phyloP scores from a whole-genome alignment of 2,888 invertebrate genomes.

The Hydrotaea cyrtoneurina region DNA sequence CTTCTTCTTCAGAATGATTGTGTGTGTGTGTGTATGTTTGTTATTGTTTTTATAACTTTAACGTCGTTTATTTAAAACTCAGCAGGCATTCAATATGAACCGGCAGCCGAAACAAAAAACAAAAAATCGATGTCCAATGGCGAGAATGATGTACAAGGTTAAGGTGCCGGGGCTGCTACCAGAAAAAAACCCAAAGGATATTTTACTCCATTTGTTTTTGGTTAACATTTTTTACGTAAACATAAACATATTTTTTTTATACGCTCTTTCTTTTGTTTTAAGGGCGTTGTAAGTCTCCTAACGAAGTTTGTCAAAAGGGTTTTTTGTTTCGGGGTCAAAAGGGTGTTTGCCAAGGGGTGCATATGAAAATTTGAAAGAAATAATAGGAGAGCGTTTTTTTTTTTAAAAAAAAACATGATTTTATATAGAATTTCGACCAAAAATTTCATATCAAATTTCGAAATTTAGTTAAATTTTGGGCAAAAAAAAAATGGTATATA shows the following conservation, averaged over 20 bases:
- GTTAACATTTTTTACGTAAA: slow-evolving; percentile 16
- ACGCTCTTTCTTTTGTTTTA: neutral
- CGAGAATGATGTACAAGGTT: neutral
- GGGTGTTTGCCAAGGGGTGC: neutral
- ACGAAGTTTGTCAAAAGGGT: neutral
- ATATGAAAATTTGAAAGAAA: neutral
- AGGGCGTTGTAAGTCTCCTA: neutral
- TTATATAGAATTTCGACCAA: too few species aligned
- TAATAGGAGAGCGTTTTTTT: too few species aligned
- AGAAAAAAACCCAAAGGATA: slow-evolving; percentile 12
- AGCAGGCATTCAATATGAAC: slow-evolving; percentile 10
- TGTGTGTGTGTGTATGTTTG: neutral
- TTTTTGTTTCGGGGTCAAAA: neutral
- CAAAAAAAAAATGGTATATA: too few species aligned
- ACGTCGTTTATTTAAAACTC: slow-evolving; percentile 37
- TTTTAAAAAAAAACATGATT: too few species aligned
- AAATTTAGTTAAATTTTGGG: too few species aligned
- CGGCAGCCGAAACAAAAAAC: neutral
- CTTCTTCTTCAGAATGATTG: neutral
- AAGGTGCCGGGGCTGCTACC: neutral
- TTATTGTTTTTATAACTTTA: slow-evolving; percentile 46
- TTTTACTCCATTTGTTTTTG: neutral
- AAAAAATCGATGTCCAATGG: neutral
- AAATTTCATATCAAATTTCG: too few species aligned
- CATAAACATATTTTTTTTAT: slow-evolving; percentile 17